A percentile compares a stretch with the other conserved stretches of the same genome.
Conservation (phyloP, 2,797 vertebrate species). For the Pogonophryne albipinna region DNA sequence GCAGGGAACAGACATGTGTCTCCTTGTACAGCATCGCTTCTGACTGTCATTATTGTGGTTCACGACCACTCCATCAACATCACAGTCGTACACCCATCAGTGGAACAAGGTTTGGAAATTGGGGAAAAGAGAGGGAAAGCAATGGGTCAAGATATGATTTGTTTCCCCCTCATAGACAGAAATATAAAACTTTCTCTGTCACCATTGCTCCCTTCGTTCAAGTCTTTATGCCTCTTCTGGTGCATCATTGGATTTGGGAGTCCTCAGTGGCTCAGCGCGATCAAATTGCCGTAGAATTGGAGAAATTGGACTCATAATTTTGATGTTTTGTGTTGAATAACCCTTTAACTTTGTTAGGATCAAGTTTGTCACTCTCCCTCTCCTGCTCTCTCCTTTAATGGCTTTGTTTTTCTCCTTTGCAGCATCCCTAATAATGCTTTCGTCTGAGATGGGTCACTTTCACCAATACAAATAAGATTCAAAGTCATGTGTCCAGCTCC, state of each 20-base stretch:
- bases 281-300: conserved; percentile 74
- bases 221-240: conserved; percentile 56
- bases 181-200: conserved; percentile 67
- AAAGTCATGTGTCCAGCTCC: conserved; percentile 93
- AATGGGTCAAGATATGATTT: conserved; percentile 21
- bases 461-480: conserved; percentile 98
- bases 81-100: conserved; percentile 40
- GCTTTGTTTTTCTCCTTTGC: conserved; percentile 79
- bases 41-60: conserved; percentile 85
- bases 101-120: conserved; percentile 37
- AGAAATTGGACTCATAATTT: conserved; percentile 84
- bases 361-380: conserved; percentile 78
- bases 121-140: conserved; percentile 43
- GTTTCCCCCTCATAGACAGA: conserved; percentile 56
- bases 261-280: conserved; percentile 59
- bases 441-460: conserved; percentile 91
- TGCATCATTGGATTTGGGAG: conserved; percentile 75
- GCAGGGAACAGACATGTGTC: conserved; percentile 87
- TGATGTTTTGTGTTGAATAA: conserved; percentile 77
- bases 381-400: conserved; percentile 72
- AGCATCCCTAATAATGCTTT: conserved; percentile 87
- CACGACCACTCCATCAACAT: conserved; percentile 77
- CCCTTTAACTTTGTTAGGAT: conserved; percentile 83
- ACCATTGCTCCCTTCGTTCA: conserved; percentile 60
- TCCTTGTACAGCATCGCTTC: conserved; percentile 81